A percentile compares a stretch with the other conserved stretches of the same genome.
phyloP scores from a whole-genome alignment of 1,140 invertebrate genomes.

The Phymorhynchus buccinoides region DNA sequence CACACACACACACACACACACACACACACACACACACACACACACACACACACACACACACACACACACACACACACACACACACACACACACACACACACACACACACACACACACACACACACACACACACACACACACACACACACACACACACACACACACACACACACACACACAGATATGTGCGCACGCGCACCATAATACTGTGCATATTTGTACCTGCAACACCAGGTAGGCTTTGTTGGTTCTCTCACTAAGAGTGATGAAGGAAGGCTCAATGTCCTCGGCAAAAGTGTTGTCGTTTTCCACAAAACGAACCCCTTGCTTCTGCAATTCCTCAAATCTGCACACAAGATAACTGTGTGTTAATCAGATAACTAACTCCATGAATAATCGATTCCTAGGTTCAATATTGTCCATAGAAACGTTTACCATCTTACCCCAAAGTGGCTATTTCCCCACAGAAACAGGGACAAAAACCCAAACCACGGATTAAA shows the following conservation, averaged over 20 bases:
- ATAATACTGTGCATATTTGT: too few relatives aligned
- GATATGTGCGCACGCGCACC: too few relatives aligned
- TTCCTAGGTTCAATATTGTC: too few relatives aligned
- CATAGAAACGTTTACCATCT: too few relatives aligned
- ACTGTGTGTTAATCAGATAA: too few relatives aligned
- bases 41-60: conserved; percentile 28
- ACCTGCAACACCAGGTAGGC: conserved; percentile 24
- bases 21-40: conserved; percentile 35
- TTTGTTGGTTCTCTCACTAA: not conserved
- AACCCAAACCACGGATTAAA: too few relatives aligned
- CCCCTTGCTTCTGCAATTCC: not conserved
- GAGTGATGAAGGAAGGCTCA: conserved; percentile 3
- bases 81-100: not conserved
- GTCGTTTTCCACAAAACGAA: conserved; percentile 7
- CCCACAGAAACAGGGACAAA: too few relatives aligned
- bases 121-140: not conserved
- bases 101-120: not conserved
- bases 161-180: not conserved
- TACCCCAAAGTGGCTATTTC: too few relatives aligned
- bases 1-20: conserved; percentile 19
- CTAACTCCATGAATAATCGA: too few relatives aligned
- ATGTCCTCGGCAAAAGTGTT: conserved; percentile 16
- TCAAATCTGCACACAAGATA: not conserved
- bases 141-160: not conserved
- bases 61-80: not conserved